Conservation (phyloP, 2,113 vertebrate genomes). For the Propithecus coquereli region DNA sequence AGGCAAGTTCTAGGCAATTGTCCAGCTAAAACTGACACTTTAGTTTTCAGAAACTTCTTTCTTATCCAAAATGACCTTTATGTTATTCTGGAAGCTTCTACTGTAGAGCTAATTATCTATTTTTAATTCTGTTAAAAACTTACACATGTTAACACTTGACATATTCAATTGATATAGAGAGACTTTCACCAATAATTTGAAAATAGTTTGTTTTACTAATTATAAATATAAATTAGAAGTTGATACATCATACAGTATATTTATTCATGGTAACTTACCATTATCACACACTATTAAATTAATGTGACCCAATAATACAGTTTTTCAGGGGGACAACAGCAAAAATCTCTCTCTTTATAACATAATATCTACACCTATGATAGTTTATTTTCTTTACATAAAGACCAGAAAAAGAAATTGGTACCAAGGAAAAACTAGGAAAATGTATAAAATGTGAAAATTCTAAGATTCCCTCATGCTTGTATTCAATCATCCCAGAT, state of each 20-base stretch:
- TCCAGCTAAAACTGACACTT: constrained; percentile 9
- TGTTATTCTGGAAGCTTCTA: neutral
- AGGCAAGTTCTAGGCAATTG: constrained; percentile 27
- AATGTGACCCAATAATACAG: neutral
- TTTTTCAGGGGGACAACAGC: neutral
- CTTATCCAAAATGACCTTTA: neutral
- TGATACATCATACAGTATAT: neutral
- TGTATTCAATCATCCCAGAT: neutral
- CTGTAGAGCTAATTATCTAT: constrained; percentile 45
- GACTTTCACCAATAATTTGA: neutral
- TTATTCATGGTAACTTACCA: neutral
- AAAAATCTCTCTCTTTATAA: neutral
- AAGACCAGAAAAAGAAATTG: neutral
- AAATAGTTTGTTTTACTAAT: constrained; percentile 4
- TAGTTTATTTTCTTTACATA: neutral
- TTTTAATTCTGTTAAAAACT: constrained; percentile 50
- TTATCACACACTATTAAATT: neutral
- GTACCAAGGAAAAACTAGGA: neutral
- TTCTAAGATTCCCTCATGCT: neutral
- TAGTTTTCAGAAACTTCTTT: constrained; percentile 33
- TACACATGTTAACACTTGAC: neutral
- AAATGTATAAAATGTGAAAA: neutral
- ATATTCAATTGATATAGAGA: neutral
- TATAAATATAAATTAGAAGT: neutral
- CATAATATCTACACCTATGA: neutral